These are phyloP conservation scores for Urosaurus nigricauda DNA, from an alignment of 2,797 vertebrate species.

Conservation along the genomic window DNA sequence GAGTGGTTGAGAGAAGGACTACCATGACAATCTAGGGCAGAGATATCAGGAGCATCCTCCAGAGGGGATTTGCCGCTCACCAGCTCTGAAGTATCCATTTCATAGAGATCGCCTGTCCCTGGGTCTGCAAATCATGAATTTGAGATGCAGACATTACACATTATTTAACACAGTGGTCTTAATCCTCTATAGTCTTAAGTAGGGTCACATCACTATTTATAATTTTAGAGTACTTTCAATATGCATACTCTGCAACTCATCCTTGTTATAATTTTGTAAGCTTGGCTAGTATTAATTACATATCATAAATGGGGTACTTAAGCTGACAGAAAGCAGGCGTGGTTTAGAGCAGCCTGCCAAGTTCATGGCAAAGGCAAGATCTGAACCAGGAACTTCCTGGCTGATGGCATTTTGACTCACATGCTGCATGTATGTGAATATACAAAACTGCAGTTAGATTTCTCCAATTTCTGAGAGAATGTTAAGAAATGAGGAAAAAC, in stretches of 20 bases:
- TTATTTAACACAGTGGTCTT: background rate
- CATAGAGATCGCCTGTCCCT: conserved; percentile 77
- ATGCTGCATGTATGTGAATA: background rate
- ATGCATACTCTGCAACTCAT: no score
- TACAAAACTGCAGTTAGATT: background rate
- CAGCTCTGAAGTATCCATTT: conserved; percentile 82
- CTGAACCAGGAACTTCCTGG: background rate
- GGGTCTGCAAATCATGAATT: conserved; percentile 66
- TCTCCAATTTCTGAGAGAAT: background rate
- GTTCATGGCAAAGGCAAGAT: background rate
- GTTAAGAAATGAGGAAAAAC: background rate
- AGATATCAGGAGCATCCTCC: conserved; percentile 75
- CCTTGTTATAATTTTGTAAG: background rate
- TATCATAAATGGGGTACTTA: background rate
- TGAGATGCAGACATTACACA: background rate
- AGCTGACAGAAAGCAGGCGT: background rate
- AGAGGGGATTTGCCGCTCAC: conserved; percentile 75
- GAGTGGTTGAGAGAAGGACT: conserved; percentile 70
- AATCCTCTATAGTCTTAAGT: background rate
- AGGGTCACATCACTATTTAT: background rate
- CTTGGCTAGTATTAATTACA: background rate
- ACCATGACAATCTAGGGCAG: conserved; percentile 70
- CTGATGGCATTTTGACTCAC: background rate
- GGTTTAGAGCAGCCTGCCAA: background rate
- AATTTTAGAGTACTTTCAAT: background rate